These are phyloP conservation scores for Ochropleura leucogaster DNA, from an alignment of 2,888 invertebrate genomes.

Conservation along the genomic window DNA sequence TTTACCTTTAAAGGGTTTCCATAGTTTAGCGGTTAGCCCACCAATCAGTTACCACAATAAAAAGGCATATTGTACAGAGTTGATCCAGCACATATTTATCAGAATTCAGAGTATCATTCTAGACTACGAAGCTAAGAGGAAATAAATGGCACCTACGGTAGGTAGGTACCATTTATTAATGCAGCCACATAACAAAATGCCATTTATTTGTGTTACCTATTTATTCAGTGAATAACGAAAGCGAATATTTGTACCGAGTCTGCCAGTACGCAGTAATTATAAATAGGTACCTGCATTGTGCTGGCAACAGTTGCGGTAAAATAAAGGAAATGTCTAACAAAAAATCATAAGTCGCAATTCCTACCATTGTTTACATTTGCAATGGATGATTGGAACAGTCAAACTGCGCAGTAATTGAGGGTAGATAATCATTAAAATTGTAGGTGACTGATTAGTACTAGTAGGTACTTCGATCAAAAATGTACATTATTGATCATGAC, in stretches of 20 bases:
- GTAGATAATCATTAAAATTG: slow-evolving; percentile 17
- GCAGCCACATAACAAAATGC: not conserved
- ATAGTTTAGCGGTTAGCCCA: not conserved
- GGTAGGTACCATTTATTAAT: not conserved
- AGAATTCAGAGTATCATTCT: not conserved
- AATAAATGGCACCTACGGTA: not conserved
- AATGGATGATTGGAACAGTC: slow-evolving; percentile 24
- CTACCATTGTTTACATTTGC: slow-evolving; percentile 27
- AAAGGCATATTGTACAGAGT: too few species aligned
- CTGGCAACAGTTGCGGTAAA: slow-evolving; percentile 38
- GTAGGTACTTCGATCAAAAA: too few species aligned
- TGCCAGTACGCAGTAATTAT: slow-evolving; percentile 1
- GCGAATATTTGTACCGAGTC: slow-evolving; percentile 40
- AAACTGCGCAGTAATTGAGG: slow-evolving; percentile 26
- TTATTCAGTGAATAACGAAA: slow-evolving; percentile 43
- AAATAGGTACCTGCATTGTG: slow-evolving; percentile 18
- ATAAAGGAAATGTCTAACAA: slow-evolving; percentile 40
- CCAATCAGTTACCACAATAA: not conserved
- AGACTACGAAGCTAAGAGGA: not conserved
- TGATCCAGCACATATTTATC: not conserved
- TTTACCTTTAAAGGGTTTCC: not conserved
- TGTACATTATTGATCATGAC: too few species aligned
- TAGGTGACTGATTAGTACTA: slow-evolving; percentile 1
- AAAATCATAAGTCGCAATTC: slow-evolving; percentile 25
- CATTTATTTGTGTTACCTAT: slow-evolving; percentile 12